phyloP scores from a whole-genome alignment of 2,113 vertebrate species.

The Urocolius indicus region DNA sequence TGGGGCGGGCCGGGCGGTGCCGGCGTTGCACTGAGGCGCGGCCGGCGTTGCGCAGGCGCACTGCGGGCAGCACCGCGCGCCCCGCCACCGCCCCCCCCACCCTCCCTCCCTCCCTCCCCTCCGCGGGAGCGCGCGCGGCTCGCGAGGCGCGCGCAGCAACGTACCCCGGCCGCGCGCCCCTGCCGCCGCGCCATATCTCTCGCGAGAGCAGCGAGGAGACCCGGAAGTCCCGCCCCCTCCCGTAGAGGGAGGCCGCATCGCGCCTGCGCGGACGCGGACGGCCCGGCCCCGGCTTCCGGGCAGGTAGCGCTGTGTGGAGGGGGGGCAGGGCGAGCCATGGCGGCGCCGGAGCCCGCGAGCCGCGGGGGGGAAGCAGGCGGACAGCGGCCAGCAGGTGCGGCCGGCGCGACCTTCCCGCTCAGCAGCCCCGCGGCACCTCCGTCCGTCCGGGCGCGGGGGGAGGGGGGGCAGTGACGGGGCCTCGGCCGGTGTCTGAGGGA shows the following conservation, averaged over 20 bases:
- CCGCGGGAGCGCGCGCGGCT: neutral
- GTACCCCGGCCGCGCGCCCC: neutral
- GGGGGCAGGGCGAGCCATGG: neutral
- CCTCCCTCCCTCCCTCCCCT: neutral
- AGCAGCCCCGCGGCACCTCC: too few relatives aligned
- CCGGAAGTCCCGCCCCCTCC: neutral
- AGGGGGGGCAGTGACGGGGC: too few relatives aligned
- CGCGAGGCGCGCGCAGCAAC: neutral
- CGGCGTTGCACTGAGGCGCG: neutral
- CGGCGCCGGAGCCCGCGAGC: slow-evolving; percentile 30
- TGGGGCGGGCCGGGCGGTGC: too few relatives aligned
- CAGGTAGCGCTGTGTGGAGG: slow-evolving; percentile 19
- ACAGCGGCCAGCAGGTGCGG: neutral
- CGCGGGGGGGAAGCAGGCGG: neutral
- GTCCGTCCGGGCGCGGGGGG: too few relatives aligned
- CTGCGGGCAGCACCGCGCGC: neutral
- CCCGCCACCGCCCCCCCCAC: neutral
- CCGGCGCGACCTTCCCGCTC: neutral
- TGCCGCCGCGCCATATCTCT: neutral
- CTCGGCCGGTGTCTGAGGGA: too few relatives aligned
- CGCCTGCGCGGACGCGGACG: neutral
- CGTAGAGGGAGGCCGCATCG: neutral
- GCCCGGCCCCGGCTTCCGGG: neutral
- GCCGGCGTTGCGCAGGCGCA: neutral
- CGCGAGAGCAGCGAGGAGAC: neutral